Evolutionary conservation across 2,797 vertebrate species (phyloP).

Genomic region (Thalassophryne amazonica): DNA sequence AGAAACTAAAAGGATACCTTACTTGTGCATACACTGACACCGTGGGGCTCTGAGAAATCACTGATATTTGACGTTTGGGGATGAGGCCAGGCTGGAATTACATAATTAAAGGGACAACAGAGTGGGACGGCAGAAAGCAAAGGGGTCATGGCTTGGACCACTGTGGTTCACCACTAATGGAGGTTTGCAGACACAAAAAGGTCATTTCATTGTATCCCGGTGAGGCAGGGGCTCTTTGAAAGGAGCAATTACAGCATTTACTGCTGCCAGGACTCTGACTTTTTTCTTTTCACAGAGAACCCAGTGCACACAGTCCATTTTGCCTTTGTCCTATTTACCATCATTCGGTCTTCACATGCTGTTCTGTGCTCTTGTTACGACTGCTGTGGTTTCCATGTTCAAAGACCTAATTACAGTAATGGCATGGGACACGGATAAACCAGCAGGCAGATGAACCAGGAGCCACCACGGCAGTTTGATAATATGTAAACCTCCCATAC

Average conservation of each 20-base stretch:
- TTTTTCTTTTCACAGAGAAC: constrained; percentile 63
- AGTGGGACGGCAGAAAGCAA: constrained; percentile 13
- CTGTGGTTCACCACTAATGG: constrained; percentile 56
- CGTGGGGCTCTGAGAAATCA: too few species aligned
- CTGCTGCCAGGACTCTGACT: constrained; percentile 61
- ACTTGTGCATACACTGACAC: too few species aligned
- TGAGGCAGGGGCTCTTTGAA: constrained; percentile 68
- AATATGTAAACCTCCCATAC: constrained; percentile 70
- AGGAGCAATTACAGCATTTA: constrained; percentile 71
- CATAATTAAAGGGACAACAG: constrained; percentile 45
- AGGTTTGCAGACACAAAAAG: constrained; percentile 70
- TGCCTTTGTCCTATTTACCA: constrained; percentile 67
- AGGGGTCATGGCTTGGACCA: constrained; percentile 46
- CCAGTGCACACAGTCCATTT: constrained; percentile 59
- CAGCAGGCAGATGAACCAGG: constrained; percentile 57
- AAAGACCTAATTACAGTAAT: constrained; percentile 73
- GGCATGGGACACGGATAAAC: constrained; percentile 69
- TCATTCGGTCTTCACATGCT: constrained; percentile 63
- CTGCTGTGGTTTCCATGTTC: constrained; percentile 56
- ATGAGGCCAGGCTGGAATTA: constrained; percentile 39
- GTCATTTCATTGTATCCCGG: constrained; percentile 69
- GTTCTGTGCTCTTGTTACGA: constrained; percentile 55
- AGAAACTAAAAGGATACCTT: too few species aligned
- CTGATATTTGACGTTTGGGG: too few species aligned
- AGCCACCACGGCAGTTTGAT: constrained; percentile 56